Percentiles rank a stretch among this genome's conserved stretches.
These are phyloP conservation scores for human (Homo sapiens) DNA, from an alignment of 2,113 vertebrate species.

Conservation along the genomic window GRCh38 chr3:156145501-156146000, in stretches of 20 bases:
- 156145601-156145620: background rate
- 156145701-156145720: background rate
- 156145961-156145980: constrained; percentile 7
- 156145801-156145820: background rate
- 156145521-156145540: background rate
- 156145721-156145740: background rate
- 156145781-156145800: background rate
- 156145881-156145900: background rate
- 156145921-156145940: background rate
- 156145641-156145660: background rate
- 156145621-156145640: background rate
- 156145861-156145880: background rate
- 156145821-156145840: background rate
- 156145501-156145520: background rate
- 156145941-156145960: background rate
- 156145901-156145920: background rate
- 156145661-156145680: background rate
- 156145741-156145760: background rate
- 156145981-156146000: background rate
- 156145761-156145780: background rate
- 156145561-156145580: background rate
- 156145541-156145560: background rate
- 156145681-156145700: background rate
- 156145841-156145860: background rate
- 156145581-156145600: background rate